A percentile compares a stretch with the other conserved stretches of the same genome.
Conservation (phyloP, 23 tunicate genomes). For the Trididemnum miniatum region DNA sequence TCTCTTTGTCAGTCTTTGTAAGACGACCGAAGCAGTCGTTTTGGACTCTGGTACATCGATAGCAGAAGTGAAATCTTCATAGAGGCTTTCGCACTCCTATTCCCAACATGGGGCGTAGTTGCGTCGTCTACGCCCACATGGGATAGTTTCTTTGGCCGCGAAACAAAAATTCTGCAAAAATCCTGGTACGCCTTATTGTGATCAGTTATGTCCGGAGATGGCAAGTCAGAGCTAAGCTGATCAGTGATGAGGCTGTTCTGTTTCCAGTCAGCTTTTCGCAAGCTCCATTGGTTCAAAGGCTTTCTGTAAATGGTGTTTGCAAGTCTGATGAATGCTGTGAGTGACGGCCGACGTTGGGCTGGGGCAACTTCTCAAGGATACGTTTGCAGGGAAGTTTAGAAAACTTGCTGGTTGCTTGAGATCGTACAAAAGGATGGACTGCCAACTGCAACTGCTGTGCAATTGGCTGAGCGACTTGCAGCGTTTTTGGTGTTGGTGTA, state of each 20-base stretch:
- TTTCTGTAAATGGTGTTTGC: not conserved
- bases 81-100: not conserved
- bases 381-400: not conserved
- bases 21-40: no score
- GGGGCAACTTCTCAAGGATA: not conserved
- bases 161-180: not conserved
- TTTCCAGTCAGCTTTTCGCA: not conserved
- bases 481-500: not conserved
- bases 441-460: not conserved
- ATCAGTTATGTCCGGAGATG: not conserved
- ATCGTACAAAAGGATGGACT: not conserved
- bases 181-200: constrained; percentile 9
- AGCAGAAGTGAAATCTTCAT: not conserved
- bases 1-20: no score
- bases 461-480: not conserved
- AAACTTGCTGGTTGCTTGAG: constrained; percentile 11
- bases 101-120: constrained; percentile 21
- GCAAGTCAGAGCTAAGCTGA: not conserved
- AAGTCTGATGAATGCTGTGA: not conserved
- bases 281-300: constrained; percentile 18
- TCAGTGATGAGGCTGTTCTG: not conserved
- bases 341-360: constrained; percentile 12
- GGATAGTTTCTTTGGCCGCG: constrained; percentile 21
- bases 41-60: no score
- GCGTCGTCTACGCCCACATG: constrained; percentile 10